Base-by-base conservation (phyloP, 2,113 vertebrate species). In the Sander lucioperca region DNA sequence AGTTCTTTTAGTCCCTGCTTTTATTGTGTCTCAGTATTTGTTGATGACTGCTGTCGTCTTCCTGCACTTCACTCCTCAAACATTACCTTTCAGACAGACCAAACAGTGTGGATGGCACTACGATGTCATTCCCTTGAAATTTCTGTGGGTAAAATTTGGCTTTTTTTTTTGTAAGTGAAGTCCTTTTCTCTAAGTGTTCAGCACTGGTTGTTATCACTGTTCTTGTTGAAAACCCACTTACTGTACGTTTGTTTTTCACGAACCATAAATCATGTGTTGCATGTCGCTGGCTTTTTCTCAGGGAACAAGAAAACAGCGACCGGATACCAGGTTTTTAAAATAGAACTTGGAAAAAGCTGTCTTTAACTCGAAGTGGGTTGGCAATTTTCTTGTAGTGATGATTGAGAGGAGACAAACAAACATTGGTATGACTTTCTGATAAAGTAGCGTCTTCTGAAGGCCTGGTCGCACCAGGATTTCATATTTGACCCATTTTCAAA, bases 51-150 rank as follows among this genome's bases (percentile, higher is more conserved):
- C 69, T 64, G 39, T 69, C 18, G 9, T 65, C 25, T 64, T 56
- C 30, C 56, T 50, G 54, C 30, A 53, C 72, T n/a, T 33, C 77
- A 65, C 65, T 56, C 23, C 18, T 62, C 79, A 62, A 48, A 80
- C n/a, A 59, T 39, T 50, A 65, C 51, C 23, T 36, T 82, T 79
- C 67, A 73, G 1, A 66, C 50, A 77, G 72, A 81, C 65, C 50
- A 64, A 76, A 81, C 74, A 33, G 39, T 6, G 62, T 58, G 45
- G 56, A 56, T 39, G 76, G 68, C 9, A 14, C 33, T 27, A 27
- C 47, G 19, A 7, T 21, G 53, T 71, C 6, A 64, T 69, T 64
- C 64, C 65, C 66, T 62, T 48, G 2, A 54, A 66, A 61, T 16
- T 23, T 62, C 54, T 47, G 47, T 18, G 18, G 48, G 54, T 33